Base-by-base conservation (phyloP, 2,888 invertebrate species). In the Omphaloscelis lunosa region DNA sequence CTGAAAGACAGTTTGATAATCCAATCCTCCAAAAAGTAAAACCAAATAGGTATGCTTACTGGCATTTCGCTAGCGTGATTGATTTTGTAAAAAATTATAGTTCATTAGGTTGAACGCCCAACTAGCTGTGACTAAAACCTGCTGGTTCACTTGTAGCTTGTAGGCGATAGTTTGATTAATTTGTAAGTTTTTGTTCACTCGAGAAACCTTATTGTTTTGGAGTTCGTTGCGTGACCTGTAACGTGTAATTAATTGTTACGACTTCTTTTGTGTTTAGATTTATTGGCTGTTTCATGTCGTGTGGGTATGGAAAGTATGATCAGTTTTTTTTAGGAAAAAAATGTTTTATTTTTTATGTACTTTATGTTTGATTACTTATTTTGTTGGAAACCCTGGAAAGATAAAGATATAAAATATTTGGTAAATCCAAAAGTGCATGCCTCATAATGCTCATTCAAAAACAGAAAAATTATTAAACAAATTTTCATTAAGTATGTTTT, bases 181-280 rank as follows among this genome's bases (percentile, higher is more conserved):
- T 75, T 84, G 74, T 75, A 45, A 15, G 71, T 88, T 88, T 86
- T 86, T 86, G 41, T 15, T 48, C 58, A 58, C 70, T 76, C 78
- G 74, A 70, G 85, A 88, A 88, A 86, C 85, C 65, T 75, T 80
- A 84, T 77, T 81, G 82, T 87, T 79, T 88, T 81, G 78, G 23
- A 39, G 69, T 66, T 29, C 27, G 34, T 78, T 66, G 79, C 86
- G 79, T 79, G 82, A 78, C 85, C 85, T 69, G 68, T 63, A 34
- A 58, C 51, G 23, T 45, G 77, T 72, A 41, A 69, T 82, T 84
- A 80, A 77, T 88, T 71, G 75, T 77, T 58, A 65, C 58, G 20
- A 53, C 58, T 84, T 84, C 74, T 87, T 87, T 71, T 84, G 80
- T 79, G 84, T 80, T 27, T 80, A 72, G 75, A 87, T 87, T 86